Evolutionary conservation across 1,140 invertebrate genomes (phyloP), one percentile per base, ranked within the genome.

Genomic region (Heliconius hewitsoni): DNA sequence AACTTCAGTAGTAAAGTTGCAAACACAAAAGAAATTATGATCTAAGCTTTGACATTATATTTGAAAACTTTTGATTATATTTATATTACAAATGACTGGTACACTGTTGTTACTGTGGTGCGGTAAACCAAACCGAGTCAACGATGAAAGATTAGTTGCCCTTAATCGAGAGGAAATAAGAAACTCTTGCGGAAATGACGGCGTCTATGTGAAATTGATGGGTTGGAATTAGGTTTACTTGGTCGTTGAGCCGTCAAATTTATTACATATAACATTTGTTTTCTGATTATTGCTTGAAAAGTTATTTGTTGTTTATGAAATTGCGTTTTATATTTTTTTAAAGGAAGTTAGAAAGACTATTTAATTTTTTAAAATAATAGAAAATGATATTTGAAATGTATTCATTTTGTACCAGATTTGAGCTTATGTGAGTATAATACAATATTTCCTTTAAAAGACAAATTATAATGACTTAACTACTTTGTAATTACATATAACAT

Each of bases 141-240:
- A 80, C 72, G 78, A 78, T 83, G 81, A 83, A 81, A 79, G 82
- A 81, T 81, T 37, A 72, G 78, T 52, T 76, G 75, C 73, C 72
- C 80, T 73, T 83, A 83, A 83, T 83, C 73, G 82, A 78, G 55
- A 80, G 82, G 82, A 83, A 83, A 81, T 83, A 75, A 81, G 82
- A 77, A 77, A 81, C 76, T 75, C 75, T 79, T 71, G 75, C 82
- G 82, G 82, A 83, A 83, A 83, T 81, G 80, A 79, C 37, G 80
- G 34, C 76, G 75, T 70, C 46, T 79, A 75, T 46, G 73, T 77
- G 77, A 80, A 76, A 80, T 77, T 77, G 74, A 80, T 80, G 79
- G 74, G 27, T 76, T 46, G 46, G 74, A 79, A 79, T 75, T 73
- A 80, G 79, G 74, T 76, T 76, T 76, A 79, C 42, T 71, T 71